A percentile compares a stretch with the other conserved stretches of the same genome.
Conservation (phyloP, 2,113 vertebrate species). For the Scopus umbretta region DNA sequence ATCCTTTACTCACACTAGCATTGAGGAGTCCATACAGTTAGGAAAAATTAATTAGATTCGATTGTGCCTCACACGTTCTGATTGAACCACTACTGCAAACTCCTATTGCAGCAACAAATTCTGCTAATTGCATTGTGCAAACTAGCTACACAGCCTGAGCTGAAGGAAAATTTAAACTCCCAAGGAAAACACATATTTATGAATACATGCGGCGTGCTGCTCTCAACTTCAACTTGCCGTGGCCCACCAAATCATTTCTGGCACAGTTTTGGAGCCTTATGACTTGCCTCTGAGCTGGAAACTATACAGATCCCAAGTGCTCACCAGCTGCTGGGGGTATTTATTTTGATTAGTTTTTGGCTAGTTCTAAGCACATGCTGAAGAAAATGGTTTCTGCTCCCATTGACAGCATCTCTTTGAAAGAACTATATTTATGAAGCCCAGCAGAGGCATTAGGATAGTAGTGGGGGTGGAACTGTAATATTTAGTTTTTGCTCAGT, state of each 20-base stretch:
- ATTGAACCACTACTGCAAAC: neutral
- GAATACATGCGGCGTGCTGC: neutral
- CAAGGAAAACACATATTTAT: neutral
- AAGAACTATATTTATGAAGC: neutral
- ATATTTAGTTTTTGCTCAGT: neutral
- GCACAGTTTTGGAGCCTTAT: neutral
- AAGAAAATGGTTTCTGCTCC: neutral
- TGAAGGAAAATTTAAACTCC: neutral
- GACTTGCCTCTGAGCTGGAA: neutral
- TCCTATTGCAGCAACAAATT: constrained; percentile 12
- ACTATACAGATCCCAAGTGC: neutral
- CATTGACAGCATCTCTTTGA: neutral
- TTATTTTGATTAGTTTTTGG: neutral
- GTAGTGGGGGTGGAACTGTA: neutral
- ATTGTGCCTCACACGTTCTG: neutral
- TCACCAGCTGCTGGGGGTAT: neutral
- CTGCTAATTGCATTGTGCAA: constrained; percentile 1
- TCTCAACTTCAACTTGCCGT: neutral
- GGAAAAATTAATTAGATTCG: neutral
- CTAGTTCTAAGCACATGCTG: neutral
- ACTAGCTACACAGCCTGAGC: neutral
- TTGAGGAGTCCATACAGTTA: neutral
- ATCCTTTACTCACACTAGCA: neutral
- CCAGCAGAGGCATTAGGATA: neutral
- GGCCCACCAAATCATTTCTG: neutral